Conservation (phyloP, 2,113 vertebrate genomes). For the Syrrhaptes paradoxus region DNA sequence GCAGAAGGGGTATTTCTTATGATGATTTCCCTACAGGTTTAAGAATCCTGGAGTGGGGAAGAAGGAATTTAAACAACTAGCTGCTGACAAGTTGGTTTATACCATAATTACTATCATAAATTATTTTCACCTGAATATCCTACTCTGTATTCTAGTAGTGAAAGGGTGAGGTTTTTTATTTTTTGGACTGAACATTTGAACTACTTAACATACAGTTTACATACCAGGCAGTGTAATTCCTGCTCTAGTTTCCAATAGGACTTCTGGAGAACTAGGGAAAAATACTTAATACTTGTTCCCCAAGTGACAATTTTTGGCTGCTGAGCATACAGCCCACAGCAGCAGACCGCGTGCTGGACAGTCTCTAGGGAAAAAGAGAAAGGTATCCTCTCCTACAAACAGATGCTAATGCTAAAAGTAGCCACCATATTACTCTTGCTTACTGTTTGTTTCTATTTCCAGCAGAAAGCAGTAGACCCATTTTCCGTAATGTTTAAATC, state of each 20-base stretch:
- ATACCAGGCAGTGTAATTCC: background rate
- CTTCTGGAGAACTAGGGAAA: background rate
- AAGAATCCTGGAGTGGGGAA: background rate
- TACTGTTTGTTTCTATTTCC: background rate
- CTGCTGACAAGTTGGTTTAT: conserved; percentile 46
- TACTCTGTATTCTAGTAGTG: background rate
- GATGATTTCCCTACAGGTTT: conserved; percentile 54
- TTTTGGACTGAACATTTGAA: conserved; percentile 35
- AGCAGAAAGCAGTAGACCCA: background rate
- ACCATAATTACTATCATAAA: conserved; percentile 30
- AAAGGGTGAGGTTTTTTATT: background rate
- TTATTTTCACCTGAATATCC: conserved; percentile 35
- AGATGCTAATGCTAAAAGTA: background rate
- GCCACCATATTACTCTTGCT: background rate
- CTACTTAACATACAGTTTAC: background rate
- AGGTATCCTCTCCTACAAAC: background rate
- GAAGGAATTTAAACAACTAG: conserved; percentile 26
- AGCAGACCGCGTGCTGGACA: background rate
- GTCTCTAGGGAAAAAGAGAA: background rate
- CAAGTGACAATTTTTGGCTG: background rate
- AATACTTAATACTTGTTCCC: background rate
- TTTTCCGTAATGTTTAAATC: background rate
- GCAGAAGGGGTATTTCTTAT: background rate
- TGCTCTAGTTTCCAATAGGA: background rate
- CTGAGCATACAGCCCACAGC: background rate